These are phyloP conservation scores for Watsonalla cultraria DNA, from an alignment of 2,888 invertebrate genomes.

Conservation along the genomic window DNA sequence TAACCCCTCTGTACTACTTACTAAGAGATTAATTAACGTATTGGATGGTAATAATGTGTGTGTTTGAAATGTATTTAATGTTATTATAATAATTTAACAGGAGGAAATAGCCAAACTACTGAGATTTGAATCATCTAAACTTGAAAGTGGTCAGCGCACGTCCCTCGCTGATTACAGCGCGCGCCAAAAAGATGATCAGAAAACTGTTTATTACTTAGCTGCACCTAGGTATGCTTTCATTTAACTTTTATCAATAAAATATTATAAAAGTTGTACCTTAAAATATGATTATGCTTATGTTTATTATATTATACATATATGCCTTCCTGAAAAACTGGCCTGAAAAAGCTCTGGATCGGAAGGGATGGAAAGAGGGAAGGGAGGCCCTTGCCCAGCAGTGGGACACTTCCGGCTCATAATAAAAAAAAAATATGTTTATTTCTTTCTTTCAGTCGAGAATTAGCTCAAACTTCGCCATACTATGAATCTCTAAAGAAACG, in stretches of 20 bases:
- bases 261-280: not conserved
- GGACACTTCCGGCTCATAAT: too few relatives aligned
- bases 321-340: too few relatives aligned
- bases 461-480: conserved; percentile 97
- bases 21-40: too few relatives aligned
- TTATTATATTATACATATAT: too few relatives aligned
- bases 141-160: conserved; percentile 83
- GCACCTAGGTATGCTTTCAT: conserved; percentile 86
- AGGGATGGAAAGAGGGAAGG: too few relatives aligned
- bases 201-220: conserved; percentile 94
- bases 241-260: not conserved
- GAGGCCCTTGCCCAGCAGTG: too few relatives aligned
- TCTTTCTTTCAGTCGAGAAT: conserved; percentile 83
- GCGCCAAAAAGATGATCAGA: conserved; percentile 87
- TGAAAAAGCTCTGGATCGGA: too few relatives aligned
- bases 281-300: too few relatives aligned
- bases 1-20: too few relatives aligned
- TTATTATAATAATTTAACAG: conserved; percentile 58
- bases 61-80: not conserved
- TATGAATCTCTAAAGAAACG: conserved; percentile 94
- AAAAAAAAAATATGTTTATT: too few relatives aligned
- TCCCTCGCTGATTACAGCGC: conserved; percentile 89
- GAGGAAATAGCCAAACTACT: conserved; percentile 94
- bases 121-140: conserved; percentile 93
- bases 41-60: too few relatives aligned